Conservation (phyloP, 2,888 invertebrate species). For the Cryptus armator region DNA sequence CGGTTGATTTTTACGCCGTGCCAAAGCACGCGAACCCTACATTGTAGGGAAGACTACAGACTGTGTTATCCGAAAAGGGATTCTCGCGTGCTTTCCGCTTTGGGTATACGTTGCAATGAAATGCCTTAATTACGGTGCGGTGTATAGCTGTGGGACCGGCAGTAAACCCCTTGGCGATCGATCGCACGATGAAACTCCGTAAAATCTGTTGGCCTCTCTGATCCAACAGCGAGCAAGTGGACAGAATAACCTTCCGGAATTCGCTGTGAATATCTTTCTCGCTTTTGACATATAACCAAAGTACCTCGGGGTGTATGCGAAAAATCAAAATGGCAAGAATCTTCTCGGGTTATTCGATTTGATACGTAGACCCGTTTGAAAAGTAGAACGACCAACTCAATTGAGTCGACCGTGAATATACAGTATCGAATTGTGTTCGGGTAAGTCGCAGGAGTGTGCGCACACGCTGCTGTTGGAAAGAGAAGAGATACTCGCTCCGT, state of each 20-base stretch:
- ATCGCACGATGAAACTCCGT: slow-evolving; percentile 32
- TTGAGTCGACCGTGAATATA: slow-evolving; percentile 39
- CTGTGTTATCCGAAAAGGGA: not conserved
- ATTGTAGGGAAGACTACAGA: not conserved
- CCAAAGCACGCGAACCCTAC: slow-evolving; percentile 6
- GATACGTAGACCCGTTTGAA: slow-evolving; percentile 2
- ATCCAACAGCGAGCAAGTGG: not conserved
- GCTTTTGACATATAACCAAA: not conserved
- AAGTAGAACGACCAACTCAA: slow-evolving; percentile 17
- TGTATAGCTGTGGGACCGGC: slow-evolving; percentile 24
- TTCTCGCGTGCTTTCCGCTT: not conserved
- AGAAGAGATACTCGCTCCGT: not conserved
- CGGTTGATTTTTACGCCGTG: slow-evolving; percentile 30
- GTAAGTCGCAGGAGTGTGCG: not conserved
- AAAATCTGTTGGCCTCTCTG: no score
- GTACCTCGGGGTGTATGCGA: not conserved
- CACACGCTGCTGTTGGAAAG: not conserved
- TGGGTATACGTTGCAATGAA: not conserved
- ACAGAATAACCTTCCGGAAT: not conserved
- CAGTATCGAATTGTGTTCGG: slow-evolving; percentile 34
- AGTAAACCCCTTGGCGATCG: slow-evolving; percentile 15
- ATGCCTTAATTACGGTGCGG: slow-evolving; percentile 25
- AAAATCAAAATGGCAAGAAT: slow-evolving; percentile 21
- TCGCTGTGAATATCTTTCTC: not conserved
- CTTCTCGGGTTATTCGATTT: slow-evolving; percentile 12